phyloP scores from a whole-genome alignment of 92 coral and sea anemone genomes.

The Palythoa grandis region DNA sequence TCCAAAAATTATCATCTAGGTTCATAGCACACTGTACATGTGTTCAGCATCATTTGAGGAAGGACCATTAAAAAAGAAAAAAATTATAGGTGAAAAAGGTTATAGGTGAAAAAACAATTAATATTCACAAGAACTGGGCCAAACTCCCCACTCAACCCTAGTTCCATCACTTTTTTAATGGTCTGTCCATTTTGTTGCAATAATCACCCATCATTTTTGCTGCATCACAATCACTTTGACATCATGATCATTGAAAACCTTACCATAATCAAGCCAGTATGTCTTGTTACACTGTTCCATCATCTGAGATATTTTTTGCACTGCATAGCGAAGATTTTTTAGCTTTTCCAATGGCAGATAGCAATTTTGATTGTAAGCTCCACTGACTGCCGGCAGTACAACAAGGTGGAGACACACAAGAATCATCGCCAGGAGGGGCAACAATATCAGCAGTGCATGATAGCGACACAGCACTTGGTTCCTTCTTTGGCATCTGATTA shows the following conservation, averaged over 20 bases:
- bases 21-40: no score
- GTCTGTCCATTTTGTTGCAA: no score
- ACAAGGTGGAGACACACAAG: slow-evolving; percentile 62
- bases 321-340: slow-evolving; percentile 63
- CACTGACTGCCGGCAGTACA: slow-evolving; percentile 65
- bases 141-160: no score
- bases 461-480: slow-evolving; percentile 26
- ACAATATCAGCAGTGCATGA: neutral
- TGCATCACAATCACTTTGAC: no score
- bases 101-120: no score
- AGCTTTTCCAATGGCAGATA: slow-evolving; percentile 57
- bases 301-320: slow-evolving; percentile 69
- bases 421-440: neutral
- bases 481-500: slow-evolving; percentile 8
- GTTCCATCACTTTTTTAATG: no score
- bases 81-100: no score
- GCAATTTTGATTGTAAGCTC: slow-evolving; percentile 86
- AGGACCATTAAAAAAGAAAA: no score
- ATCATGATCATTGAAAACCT: neutral
- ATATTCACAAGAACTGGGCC: no score
- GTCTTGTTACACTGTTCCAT: slow-evolving; percentile 73
- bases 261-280: slow-evolving; percentile 94
- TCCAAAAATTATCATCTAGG: no score
- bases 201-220: no score
- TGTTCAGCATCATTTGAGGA: no score